Evolutionary conservation across 92 coral and sea anemone genomes (phyloP).

Genomic region (Meandrina meandrites): DNA sequence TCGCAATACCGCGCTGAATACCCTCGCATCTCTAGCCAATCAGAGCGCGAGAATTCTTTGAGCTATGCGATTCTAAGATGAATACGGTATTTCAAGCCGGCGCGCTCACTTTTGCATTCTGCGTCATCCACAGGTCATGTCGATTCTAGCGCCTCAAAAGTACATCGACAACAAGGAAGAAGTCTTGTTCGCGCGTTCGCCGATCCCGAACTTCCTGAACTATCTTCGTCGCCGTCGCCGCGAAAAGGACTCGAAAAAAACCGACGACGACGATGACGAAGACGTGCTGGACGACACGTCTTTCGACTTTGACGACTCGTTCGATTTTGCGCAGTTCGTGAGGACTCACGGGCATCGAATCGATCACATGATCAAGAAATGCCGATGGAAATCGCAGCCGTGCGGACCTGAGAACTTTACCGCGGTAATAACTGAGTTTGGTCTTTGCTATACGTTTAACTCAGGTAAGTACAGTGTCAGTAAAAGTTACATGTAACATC

Average conservation of each 20-base stretch:
- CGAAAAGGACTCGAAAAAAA: constrained; percentile 55
- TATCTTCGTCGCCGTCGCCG: constrained; percentile 75
- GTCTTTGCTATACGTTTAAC: constrained; percentile 94
- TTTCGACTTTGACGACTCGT: constrained; percentile 84
- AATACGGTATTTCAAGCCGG: neutral
- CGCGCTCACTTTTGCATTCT: neutral
- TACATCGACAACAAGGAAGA: constrained; percentile 95
- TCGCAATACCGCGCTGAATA: too few relatives aligned
- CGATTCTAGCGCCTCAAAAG: constrained; percentile 94
- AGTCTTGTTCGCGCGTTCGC: constrained; percentile 92
- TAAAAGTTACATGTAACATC: neutral
- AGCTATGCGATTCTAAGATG: too few relatives aligned
- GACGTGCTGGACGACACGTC: constrained; percentile 81
- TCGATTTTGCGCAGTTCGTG: constrained; percentile 96
- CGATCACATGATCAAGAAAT: constrained; percentile 98
- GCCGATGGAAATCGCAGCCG: constrained; percentile 96
- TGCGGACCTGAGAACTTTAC: constrained; percentile 99
- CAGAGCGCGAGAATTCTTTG: too few relatives aligned
- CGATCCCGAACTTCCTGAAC: constrained; percentile 90
- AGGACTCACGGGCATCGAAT: constrained; percentile 98
- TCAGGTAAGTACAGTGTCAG: constrained; percentile 59
- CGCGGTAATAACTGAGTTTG: constrained; percentile 97
- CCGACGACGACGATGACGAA: constrained; percentile 74
- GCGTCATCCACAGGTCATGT: constrained; percentile 76
- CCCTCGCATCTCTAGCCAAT: too few relatives aligned